Base-by-base conservation (phyloP, 2,888 invertebrate genomes). In the Mesochorus sp. region DNA sequence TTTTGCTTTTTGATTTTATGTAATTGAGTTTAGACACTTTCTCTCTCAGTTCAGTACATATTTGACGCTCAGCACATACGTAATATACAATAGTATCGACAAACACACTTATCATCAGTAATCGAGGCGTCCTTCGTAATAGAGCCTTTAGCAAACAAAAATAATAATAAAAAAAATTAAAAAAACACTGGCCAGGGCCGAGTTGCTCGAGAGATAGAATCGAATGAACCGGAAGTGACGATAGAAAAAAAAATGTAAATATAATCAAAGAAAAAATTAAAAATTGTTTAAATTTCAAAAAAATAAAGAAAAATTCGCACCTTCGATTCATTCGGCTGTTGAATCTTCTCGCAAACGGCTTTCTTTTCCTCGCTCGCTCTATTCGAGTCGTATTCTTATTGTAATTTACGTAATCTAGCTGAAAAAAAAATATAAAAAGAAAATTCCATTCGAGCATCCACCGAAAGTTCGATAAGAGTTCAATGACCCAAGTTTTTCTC, bases 131-230 rank as follows among this genome's bases (percentile, higher is more conserved):
- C n/a, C n/a, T 76, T 8, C 14, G 26, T 70, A 34, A 57, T 73
- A 68, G 68, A 64, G 64, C 19, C 34, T 70, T 28, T 12, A 42
- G 64, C 62, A 62, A 53, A 55, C 37, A 70, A 14, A 49, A 24
- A 37, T 47, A 47, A 34, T 8, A 34, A 34, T 4, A 34, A 53
- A 8, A 57, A n/a, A n/a, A n/a, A n/a, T n/a, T n/a, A n/a, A n/a
- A n/a, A n/a, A n/a, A n/a, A n/a, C 62, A 72, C 75, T 67, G 67
- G 67, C 62, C 70, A n/a, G 1, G 53, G 61, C 44, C 51, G 64
- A 71, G 21, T 24, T 6, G 42, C 53, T 51, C 34, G 62, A 42
- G 28, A 73, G 39, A 72, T 44, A 53, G 42, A 47, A 51, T 66
- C 64, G 49, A 67, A 53, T 53, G 53, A 66, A 61, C 47, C 21